These are phyloP conservation scores for Pseudocheirus occidentalis DNA, from an alignment of 2,797 vertebrate genomes.

Conservation along the genomic window DNA sequence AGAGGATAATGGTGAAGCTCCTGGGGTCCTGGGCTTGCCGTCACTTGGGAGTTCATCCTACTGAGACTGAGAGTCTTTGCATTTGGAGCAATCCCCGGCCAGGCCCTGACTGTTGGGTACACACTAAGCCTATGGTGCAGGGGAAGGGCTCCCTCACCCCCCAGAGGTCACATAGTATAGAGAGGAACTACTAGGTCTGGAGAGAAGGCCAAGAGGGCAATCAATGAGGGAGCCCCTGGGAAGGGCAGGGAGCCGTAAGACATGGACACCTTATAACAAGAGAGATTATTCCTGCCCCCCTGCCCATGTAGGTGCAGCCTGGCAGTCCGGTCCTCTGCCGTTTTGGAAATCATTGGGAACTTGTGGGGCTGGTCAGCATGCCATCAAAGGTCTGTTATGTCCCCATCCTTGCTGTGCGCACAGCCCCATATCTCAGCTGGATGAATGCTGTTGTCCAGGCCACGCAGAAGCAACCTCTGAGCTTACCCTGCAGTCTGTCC, in stretches of 20 bases:
- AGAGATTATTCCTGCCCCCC: too few relatives aligned
- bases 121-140: too few relatives aligned
- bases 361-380: constrained; percentile 22
- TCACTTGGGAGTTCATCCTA: neutral
- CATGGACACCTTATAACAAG: too few relatives aligned
- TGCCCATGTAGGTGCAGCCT: constrained; percentile 28
- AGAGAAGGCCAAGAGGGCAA: too few relatives aligned
- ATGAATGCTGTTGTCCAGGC: constrained; percentile 13
- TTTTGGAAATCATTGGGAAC: constrained; percentile 46
- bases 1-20: neutral
- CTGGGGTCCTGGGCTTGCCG: neutral
- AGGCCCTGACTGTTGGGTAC: neutral
- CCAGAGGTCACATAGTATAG: too few relatives aligned
- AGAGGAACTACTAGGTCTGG: too few relatives aligned
- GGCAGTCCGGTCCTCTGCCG: constrained; percentile 50
- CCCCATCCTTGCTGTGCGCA: constrained; percentile 33
- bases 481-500: neutral
- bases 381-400: neutral
- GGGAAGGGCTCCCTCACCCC: neutral
- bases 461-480: neutral
- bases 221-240: neutral
- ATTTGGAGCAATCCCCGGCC: neutral
- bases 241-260: neutral
- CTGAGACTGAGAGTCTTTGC: neutral
- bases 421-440: constrained; percentile 24